Conservation (phyloP, 2,888 invertebrate species). For the Hymenopus coronatus region DNA sequence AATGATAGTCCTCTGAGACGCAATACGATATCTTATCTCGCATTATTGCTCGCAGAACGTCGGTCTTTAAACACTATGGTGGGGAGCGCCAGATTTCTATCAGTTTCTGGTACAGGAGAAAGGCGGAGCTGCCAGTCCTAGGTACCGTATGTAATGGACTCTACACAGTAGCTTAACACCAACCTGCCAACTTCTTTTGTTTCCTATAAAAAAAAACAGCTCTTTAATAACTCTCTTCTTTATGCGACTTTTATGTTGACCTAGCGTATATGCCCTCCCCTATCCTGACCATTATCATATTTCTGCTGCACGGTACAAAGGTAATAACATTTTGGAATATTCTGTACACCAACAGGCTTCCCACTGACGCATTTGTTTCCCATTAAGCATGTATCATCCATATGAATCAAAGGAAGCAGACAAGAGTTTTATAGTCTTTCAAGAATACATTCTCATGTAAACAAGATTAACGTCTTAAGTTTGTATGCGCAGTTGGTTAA, state of each 20-base stretch:
- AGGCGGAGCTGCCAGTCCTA: not conserved
- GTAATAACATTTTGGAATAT: not conserved
- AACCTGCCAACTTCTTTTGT: slow-evolving; percentile 1
- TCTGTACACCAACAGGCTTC: not conserved
- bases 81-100: slow-evolving; percentile 7
- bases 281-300: not conserved
- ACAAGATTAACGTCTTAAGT: not conserved
- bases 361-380: not conserved
- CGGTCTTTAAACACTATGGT: not conserved
- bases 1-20: not conserved
- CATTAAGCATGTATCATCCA: not conserved
- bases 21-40: slow-evolving; percentile 4
- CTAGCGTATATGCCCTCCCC: not conserved
- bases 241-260: not conserved
- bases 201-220: not conserved
- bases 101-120: not conserved
- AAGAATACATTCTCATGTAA: not conserved
- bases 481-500: not conserved
- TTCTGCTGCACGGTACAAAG: not conserved
- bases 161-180: not conserved
- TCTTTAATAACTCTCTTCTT: slow-evolving; percentile 1
- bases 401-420: not conserved
- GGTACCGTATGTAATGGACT: not conserved
- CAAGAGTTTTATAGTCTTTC: not conserved
- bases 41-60: not conserved